phyloP scores from a whole-genome alignment of 2,113 vertebrate species.

The Erinaceus europaeus region DNA sequence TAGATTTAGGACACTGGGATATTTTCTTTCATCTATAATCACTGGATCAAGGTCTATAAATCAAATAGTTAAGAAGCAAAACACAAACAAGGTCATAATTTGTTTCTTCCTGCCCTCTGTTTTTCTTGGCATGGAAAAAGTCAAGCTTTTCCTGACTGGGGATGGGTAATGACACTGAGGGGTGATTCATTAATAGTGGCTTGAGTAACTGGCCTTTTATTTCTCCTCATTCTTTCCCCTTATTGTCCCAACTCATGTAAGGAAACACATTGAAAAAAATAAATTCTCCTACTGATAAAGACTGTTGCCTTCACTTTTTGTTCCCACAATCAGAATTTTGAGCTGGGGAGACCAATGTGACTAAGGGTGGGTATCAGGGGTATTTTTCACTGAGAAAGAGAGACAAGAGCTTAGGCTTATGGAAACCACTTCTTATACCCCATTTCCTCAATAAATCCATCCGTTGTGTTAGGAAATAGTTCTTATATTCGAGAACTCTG shows the following conservation, averaged over 20 bases:
- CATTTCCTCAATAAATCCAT: neutral
- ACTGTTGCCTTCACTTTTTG: conserved; percentile 44
- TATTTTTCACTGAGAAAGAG: conserved; percentile 14
- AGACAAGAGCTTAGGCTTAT: neutral
- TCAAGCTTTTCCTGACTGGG: conserved; percentile 76
- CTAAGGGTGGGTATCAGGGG: neutral
- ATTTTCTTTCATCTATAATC: conserved; percentile 83
- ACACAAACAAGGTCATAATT: conserved; percentile 73
- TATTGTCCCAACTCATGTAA: conserved; percentile 52
- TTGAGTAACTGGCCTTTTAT: conserved; percentile 54
- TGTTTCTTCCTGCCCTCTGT: conserved; percentile 80
- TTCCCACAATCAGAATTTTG: conserved; percentile 30
- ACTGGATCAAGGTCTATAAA: conserved; percentile 74
- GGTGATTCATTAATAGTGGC: conserved; percentile 40
- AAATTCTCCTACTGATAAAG: conserved; percentile 54
- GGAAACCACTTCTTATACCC: neutral
- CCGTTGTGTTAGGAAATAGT: neutral
- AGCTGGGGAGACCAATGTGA: neutral
- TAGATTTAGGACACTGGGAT: conserved; percentile 73
- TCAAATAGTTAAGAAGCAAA: conserved; percentile 66
- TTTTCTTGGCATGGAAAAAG: conserved; percentile 75
- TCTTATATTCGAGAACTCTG: neutral
- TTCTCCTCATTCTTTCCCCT: conserved; percentile 47
- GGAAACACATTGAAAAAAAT: conserved; percentile 61
- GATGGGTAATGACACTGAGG: conserved; percentile 51